Evolutionary conservation across 2,113 vertebrate species (phyloP).

Genomic region (Coryphaenoides rupestris): DNA sequence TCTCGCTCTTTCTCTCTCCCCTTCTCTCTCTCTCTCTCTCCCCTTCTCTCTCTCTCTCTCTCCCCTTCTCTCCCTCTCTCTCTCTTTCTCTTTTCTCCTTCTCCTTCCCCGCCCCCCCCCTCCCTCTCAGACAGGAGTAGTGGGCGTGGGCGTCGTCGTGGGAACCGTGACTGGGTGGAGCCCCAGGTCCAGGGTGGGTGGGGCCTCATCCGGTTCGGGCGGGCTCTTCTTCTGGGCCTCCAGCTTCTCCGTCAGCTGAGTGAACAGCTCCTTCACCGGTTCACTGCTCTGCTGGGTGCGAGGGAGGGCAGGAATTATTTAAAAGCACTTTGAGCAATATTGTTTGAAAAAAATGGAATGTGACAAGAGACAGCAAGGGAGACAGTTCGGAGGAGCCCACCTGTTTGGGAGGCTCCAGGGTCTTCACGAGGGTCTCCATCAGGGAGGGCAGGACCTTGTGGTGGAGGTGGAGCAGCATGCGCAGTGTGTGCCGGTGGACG

Average conservation of each 20-base stretch:
- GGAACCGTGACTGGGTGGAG: constrained; percentile 78
- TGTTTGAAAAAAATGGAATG: too few species aligned
- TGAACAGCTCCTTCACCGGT: constrained; percentile 87
- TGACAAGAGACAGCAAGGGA: too few species aligned
- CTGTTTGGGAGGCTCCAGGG: constrained; percentile 91
- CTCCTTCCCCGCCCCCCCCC: too few species aligned
- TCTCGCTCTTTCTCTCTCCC: too few species aligned
- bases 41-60: too few species aligned
- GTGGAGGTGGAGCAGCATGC: constrained; percentile 89
- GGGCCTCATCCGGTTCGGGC: constrained; percentile 67
- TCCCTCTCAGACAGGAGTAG: constrained; percentile 57
- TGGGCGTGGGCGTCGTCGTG: constrained; percentile 58
- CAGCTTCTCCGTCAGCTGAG: constrained; percentile 83
- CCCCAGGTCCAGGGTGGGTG: constrained; percentile 81
- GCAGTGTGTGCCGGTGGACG: constrained; percentile 86
- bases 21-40: too few species aligned
- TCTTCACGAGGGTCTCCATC: constrained; percentile 86
- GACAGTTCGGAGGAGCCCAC: constrained; percentile 55
- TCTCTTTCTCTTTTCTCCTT: too few species aligned
- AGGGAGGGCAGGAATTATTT: constrained; percentile 3
- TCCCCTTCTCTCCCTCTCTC: too few species aligned
- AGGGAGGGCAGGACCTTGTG: constrained; percentile 83
- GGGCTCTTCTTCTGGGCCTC: constrained; percentile 87
- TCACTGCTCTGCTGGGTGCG: constrained; percentile 80
- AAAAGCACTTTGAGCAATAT: too few species aligned